Percentiles rank a stretch among this genome's conserved stretches.
These are phyloP conservation scores for Zaprionus gabonicus DNA, from an alignment of 1,140 invertebrate genomes.

Conservation along the genomic window DNA sequence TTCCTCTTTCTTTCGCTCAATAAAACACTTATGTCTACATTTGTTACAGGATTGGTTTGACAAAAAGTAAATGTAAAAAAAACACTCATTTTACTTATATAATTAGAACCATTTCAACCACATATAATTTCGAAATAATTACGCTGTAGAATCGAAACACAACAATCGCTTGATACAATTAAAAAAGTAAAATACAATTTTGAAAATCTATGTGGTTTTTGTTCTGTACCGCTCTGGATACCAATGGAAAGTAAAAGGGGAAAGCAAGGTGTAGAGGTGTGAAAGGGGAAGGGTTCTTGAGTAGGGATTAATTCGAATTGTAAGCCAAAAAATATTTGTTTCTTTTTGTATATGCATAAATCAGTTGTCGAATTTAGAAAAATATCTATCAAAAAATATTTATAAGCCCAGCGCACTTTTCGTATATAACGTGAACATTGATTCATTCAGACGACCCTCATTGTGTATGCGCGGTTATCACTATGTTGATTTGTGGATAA, in stretches of 20 bases:
- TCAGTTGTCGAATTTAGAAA: conserved; percentile 21
- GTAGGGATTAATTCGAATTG: conserved; percentile 14
- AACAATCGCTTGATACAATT: conserved; percentile 18
- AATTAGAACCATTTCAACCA: conserved; percentile 35
- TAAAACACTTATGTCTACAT: conserved; percentile 76
- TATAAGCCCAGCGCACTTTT: background rate
- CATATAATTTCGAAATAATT: conserved; percentile 22
- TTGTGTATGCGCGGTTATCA: conserved; percentile 83
- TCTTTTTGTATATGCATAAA: background rate
- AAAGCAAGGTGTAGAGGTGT: background rate
- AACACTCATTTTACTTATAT: conserved; percentile 26
- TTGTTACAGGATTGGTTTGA: conserved; percentile 65
- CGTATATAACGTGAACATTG: background rate
- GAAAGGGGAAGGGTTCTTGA: background rate
- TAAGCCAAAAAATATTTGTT: conserved; percentile 3
- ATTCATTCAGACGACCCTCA: conserved; percentile 44
- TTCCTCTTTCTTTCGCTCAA: conserved; percentile 66
- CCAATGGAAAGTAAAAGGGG: background rate
- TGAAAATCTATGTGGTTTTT: conserved; percentile 1
- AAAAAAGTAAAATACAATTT: background rate
- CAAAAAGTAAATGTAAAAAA: conserved; percentile 33
- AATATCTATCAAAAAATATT: conserved; percentile 2
- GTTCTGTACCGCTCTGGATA: background rate
- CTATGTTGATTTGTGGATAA: conserved; percentile 84
- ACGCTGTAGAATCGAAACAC: background rate